A percentile compares a stretch with the other conserved stretches of the same genome.
phyloP scores from a whole-genome alignment of 2,113 vertebrate species.

The Pungitius pungitius region DNA sequence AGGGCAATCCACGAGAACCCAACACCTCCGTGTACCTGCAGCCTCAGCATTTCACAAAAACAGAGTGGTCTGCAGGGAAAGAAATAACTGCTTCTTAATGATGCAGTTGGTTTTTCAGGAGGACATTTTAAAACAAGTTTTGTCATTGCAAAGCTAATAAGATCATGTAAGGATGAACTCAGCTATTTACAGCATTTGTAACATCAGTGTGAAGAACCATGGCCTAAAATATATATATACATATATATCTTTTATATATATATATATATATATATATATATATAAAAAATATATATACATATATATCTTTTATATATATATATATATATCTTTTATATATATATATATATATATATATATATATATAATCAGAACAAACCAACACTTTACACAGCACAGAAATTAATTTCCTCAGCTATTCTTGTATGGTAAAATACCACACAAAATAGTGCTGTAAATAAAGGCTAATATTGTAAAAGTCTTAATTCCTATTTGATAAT shows the following conservation, averaged over 20 bases:
- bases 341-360: no score
- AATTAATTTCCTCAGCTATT: background rate
- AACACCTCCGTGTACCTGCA: background rate
- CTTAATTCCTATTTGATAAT: background rate
- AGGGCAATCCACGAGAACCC: background rate
- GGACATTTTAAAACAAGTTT: background rate
- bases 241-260: no score
- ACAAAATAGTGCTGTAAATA: background rate
- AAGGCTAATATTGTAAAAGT: background rate
- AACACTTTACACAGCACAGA: background rate
- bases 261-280: no score
- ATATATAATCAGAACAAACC: background rate
- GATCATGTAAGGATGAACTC: conserved; percentile 23
- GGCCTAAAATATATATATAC: no score
- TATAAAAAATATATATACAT: no score
- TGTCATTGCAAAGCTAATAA: conserved; percentile 13
- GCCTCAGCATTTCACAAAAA: conserved; percentile 13
- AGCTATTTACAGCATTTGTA: conserved; percentile 64
- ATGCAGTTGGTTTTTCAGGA: conserved; percentile 14
- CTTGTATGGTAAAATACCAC: background rate
- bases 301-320: no score
- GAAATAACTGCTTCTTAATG: conserved; percentile 14
- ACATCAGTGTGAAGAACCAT: conserved; percentile 22
- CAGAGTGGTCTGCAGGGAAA: conserved; percentile 26
- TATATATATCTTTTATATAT: no score